Base-by-base conservation (phyloP, 2,888 invertebrate species). In the Mythimna impura region DNA sequence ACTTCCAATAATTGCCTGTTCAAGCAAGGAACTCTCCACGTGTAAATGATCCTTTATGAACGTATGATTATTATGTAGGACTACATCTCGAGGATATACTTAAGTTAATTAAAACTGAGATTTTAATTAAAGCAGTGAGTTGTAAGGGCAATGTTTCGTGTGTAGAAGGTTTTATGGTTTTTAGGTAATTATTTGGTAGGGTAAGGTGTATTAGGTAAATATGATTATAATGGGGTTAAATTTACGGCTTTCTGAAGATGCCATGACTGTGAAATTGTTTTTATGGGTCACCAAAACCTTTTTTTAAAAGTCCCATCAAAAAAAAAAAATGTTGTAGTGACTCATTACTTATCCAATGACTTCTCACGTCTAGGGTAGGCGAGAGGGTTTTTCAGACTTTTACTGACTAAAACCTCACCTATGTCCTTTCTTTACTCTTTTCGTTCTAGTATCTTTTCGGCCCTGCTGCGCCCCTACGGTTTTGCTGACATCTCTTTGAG, bases 101-200 rank as follows among this genome's bases (percentile, higher is more conserved):
- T 72, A 54, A 68, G 71, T 78, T 85, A 83, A 84, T 84, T 85
- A 85, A 75, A 83, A 81, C 75, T 73, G 65, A 73, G 70, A 81
- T 76, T 76, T 81, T 78, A 84, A 84, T 84, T 81, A 85, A 76
- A 62, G 65, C 61, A 57, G 36, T 47, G 57, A 54, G 60, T 30
- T 68, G 55, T 62, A 25, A 58, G 25, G 43, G 22, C 1, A 25
- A 25, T 55, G 30, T 40, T 63, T 47, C 60, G 20, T 64, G n/a
- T 54, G 30, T 1, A n/a, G 14, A 65, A 65, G 6, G 30, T 55
- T 66, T 50, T 60, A 78, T n/a, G 64, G 60, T 64, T 64, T 20
- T 64, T 54, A 12, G 6, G 22, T 71, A 76, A 61, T 60, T 60
- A 72, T n/a, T 6, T 52, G 25, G 14, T 14, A 3, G 20, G n/a